Percentiles rank a stretch among this genome's conserved stretches.
Conservation (phyloP, 2,888 invertebrate species). For the Chydorus sphaericus region DNA sequence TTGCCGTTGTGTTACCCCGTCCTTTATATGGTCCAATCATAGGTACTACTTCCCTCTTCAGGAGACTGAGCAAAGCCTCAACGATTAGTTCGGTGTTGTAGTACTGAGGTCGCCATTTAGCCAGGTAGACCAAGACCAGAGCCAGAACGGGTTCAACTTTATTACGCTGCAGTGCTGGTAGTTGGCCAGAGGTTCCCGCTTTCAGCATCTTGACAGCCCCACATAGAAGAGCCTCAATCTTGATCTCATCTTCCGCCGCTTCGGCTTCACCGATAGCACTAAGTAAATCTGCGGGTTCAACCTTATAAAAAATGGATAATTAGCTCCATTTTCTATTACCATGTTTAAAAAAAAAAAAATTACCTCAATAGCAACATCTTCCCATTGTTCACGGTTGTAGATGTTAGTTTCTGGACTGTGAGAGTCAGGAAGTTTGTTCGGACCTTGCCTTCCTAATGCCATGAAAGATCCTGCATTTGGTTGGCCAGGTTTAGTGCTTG, state of each 20-base stretch:
- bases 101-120: conserved; percentile 56
- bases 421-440: neutral
- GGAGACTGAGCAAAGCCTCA: conserved; percentile 61
- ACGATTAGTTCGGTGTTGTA: conserved; percentile 31
- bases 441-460: neutral
- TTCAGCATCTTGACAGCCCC: conserved; percentile 71
- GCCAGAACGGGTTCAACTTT: conserved; percentile 70
- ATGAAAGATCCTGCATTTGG: neutral
- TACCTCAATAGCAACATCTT: conserved; percentile 1
- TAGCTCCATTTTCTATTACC: too few relatives aligned
- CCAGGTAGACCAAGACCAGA: conserved; percentile 61
- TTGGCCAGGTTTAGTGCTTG: neutral
- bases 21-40: neutral
- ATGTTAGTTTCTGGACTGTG: neutral
- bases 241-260: conserved; percentile 57
- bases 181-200: conserved; percentile 39
- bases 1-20: conserved; percentile 31
- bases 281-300: conserved; percentile 63
- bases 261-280: conserved; percentile 56
- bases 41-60: conserved; percentile 49
- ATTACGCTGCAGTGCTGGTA: conserved; percentile 49
- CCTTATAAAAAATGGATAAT: conserved; percentile 22
- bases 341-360: neutral
- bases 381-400: neutral
- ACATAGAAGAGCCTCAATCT: conserved; percentile 62